Conservation (phyloP, 2,797 vertebrate species). For the Peromyscus aztecus region DNA sequence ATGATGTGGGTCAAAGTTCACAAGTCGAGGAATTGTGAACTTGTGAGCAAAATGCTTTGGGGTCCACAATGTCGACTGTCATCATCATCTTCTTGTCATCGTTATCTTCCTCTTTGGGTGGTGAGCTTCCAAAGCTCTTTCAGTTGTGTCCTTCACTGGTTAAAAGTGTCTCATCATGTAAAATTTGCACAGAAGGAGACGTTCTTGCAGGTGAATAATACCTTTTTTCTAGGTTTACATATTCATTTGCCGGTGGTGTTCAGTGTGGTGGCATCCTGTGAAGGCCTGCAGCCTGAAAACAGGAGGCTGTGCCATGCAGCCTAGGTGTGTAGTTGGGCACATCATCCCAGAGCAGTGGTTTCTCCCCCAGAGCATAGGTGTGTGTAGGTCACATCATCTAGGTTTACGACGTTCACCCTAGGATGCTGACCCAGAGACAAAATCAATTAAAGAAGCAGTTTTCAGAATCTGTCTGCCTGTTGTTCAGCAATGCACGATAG, state of each 20-base stretch:
- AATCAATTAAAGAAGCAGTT: background rate
- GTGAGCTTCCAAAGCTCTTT: slow-evolving; percentile 11
- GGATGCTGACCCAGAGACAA: background rate
- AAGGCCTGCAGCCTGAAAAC: background rate
- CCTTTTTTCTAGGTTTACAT: background rate
- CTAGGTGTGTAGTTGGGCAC: background rate
- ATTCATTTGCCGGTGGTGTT: too few species aligned
- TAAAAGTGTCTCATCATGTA: background rate
- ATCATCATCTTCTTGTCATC: background rate
- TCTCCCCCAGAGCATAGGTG: background rate
- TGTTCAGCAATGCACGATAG: background rate
- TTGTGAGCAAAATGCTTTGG: background rate
- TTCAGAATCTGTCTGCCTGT: background rate
- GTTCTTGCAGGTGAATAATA: background rate
- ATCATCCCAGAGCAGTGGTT: too few species aligned
- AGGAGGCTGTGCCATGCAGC: background rate
- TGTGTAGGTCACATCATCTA: too few species aligned
- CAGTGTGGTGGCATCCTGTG: background rate
- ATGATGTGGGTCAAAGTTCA: background rate
- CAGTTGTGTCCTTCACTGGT: background rate
- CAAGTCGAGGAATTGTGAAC: background rate
- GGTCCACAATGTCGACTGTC: background rate
- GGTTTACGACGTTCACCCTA: background rate
- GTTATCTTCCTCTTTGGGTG: slow-evolving; percentile 29
- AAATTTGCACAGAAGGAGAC: background rate